phyloP scores from a whole-genome alignment of 2,888 invertebrate species.

The Diarsia rubi region DNA sequence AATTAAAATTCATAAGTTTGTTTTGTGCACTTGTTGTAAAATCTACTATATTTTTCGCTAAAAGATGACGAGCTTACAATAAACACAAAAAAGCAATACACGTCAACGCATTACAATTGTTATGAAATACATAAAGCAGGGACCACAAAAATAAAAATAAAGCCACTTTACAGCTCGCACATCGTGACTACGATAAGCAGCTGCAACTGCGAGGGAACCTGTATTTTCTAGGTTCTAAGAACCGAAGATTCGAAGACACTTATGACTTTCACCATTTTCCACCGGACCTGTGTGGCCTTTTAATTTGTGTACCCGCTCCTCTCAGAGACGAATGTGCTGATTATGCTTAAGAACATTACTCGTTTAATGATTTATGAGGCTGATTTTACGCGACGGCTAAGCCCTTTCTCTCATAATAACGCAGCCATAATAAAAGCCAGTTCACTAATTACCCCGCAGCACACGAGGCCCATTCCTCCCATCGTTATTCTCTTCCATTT shows the following conservation, averaged over 20 bases:
- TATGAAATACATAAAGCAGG: no score
- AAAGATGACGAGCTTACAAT: no score
- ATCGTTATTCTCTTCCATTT: slow-evolving; percentile 58
- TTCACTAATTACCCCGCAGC: slow-evolving; percentile 52
- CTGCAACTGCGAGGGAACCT: background rate
- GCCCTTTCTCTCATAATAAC: slow-evolving; percentile 20
- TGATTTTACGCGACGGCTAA: background rate
- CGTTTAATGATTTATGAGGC: slow-evolving; percentile 21
- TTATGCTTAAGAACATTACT: background rate
- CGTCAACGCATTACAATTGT: no score
- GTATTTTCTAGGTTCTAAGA: background rate
- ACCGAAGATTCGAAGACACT: background rate
- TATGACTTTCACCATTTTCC: background rate
- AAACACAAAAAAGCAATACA: no score
- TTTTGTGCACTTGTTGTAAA: no score
- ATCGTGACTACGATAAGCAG: no score
- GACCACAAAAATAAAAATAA: no score
- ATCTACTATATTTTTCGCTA: no score
- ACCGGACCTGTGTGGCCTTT: background rate
- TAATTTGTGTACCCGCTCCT: background rate
- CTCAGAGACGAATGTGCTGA: background rate
- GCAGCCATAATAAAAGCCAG: slow-evolving; percentile 41
- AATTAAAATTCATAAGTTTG: no score
- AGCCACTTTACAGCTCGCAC: no score
- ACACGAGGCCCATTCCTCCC: slow-evolving; percentile 30